A percentile compares a stretch with the other conserved stretches of the same genome.
These are phyloP conservation scores for Siphlonurus alternatus DNA, from an alignment of 2,888 invertebrate genomes.

Conservation along the genomic window DNA sequence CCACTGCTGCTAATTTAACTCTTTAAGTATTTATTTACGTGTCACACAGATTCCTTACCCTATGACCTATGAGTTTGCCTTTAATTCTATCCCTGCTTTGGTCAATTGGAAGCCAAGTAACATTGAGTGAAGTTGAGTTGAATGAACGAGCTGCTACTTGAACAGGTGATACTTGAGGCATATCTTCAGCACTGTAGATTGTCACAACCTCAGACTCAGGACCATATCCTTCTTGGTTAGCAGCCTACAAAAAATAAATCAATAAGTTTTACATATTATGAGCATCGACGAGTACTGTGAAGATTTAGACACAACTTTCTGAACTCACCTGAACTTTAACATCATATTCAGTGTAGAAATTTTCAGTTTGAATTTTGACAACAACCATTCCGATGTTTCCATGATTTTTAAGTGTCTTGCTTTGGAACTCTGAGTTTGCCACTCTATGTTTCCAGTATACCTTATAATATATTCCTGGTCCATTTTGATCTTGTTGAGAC, in stretches of 20 bases:
- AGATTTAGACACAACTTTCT: too few species aligned
- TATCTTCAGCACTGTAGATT: constrained; percentile 77
- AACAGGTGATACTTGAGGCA: constrained; percentile 82
- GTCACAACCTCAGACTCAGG: constrained; percentile 58
- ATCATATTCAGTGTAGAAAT: constrained; percentile 68
- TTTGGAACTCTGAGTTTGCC: constrained; percentile 58
- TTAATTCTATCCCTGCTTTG: constrained; percentile 67
- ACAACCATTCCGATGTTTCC: constrained; percentile 68
- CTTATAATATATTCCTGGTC: constrained; percentile 76
- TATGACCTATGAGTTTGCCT: constrained; percentile 82
- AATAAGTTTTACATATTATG: constrained; percentile 1
- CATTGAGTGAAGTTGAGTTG: constrained; percentile 85
- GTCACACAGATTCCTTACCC: too few species aligned
- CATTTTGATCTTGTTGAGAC: constrained; percentile 64
- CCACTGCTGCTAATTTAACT: too few species aligned
- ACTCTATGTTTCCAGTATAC: constrained; percentile 69
- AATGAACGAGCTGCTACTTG: constrained; percentile 57
- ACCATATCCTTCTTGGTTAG: constrained; percentile 65
- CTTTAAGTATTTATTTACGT: too few species aligned
- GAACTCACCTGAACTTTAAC: constrained; percentile 55
- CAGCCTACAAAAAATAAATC: constrained; percentile 29
- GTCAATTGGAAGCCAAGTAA: constrained; percentile 78
- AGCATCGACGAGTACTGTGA: too few species aligned
- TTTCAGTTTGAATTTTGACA: constrained; percentile 51
- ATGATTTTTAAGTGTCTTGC: constrained; percentile 45